These are phyloP conservation scores for Anagyrus pseudococci DNA, from an alignment of 2,888 invertebrate genomes.

Conservation along the genomic window DNA sequence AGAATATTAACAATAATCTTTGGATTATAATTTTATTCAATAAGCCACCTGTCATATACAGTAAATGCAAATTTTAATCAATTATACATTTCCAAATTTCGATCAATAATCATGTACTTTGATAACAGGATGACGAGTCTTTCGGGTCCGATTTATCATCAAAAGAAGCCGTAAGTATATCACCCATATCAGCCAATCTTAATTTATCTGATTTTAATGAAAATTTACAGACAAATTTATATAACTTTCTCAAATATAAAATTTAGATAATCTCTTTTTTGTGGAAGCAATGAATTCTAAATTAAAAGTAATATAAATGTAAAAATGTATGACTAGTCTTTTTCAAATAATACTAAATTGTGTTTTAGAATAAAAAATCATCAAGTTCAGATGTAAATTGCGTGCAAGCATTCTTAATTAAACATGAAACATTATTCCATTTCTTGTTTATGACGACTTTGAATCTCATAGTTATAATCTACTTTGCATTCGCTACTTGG, in stretches of 20 bases:
- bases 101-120: not conserved
- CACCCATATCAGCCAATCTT: not conserved
- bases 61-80: too few species aligned
- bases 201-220: too few species aligned
- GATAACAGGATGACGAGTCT: conserved; percentile 29
- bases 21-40: too few species aligned
- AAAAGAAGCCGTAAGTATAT: conserved; percentile 18
- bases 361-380: conserved; percentile 1
- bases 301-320: too few species aligned
- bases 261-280: too few species aligned
- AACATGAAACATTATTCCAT: conserved; percentile 8
- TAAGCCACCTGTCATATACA: too few species aligned
- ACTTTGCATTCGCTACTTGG: conserved; percentile 50
- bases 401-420: conserved; percentile 4
- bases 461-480: conserved; percentile 46
- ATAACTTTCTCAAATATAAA: too few species aligned
- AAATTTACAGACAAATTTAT: too few species aligned
- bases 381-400: not conserved
- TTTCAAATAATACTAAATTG: not conserved
- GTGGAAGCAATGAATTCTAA: too few species aligned
- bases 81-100: not conserved
- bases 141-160: conserved; percentile 14
- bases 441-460: conserved; percentile 40
- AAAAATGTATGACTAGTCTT: not conserved
- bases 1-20: too few species aligned